Base-by-base conservation (phyloP, 2,797 vertebrate genomes). In the Anguilla anguilla region DNA sequence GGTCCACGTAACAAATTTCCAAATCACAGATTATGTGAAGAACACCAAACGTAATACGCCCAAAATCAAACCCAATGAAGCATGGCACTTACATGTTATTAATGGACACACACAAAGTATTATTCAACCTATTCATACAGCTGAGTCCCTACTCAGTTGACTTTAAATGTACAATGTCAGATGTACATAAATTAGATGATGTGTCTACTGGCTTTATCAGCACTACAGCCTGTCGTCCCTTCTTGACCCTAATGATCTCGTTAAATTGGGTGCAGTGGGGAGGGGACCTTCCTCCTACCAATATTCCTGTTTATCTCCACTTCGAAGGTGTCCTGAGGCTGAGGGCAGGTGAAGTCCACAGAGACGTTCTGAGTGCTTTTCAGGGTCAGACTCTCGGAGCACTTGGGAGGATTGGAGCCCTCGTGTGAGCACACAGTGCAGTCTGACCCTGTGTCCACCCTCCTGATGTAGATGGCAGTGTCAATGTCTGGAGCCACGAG, bases 231-330 rank as follows among this genome's bases (percentile, higher is more conserved):
- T 85, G 59, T n/a, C 25, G 15, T 25, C 49, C 64, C 11, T 6
- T 10, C 39, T 11, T 59, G 7, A 46, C 13, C 35, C 6, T 46
- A 79, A 43, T 22, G 6, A 79, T 39, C 35, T 6, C 2, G 11
- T 39, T 6, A 77, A 35, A 35, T 5, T 77, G 72, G 64, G 64
- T 77, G 39, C 35, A 43, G 5, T 43, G 35, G 74, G 39, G 74
- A 79, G 74, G 39, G 35, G 39, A 9, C 15, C 74, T 43, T 61
- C 19, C 55, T 6, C 91, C 93, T 89, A 96, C 96, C 93, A 51
- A 94, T 94, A 0, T 84, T 88, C 86, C 13, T 91, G 49, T 88
- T 53, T 72, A 95, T 91, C 86, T 95, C 92, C 86, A 96, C 92
- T 0, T 0, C 92, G 90, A 95, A 96, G 1, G 89, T 87, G 55